Conservation (phyloP, 1,140 invertebrate species). For the Lasaia peninsularis region DNA sequence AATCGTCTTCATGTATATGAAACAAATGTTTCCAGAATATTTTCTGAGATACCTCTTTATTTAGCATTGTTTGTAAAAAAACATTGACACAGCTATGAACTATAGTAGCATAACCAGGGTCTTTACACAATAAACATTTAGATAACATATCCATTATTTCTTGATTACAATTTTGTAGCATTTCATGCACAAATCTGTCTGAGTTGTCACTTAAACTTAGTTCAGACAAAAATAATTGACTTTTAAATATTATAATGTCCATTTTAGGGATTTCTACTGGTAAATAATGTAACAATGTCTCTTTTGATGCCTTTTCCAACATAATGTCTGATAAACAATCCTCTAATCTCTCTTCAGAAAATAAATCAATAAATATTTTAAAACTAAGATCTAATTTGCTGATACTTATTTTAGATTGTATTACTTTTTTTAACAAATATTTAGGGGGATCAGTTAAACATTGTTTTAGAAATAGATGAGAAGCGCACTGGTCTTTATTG, state of each 20-base stretch:
- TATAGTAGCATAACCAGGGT: conserved; percentile 42
- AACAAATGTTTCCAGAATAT: conserved; percentile 71
- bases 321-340: conserved; percentile 60
- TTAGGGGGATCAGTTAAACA: conserved; percentile 53
- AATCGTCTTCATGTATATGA: conserved; percentile 58
- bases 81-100: conserved; percentile 66
- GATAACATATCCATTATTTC: conserved; percentile 44
- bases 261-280: conserved; percentile 39
- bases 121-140: conserved; percentile 42
- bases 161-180: conserved; percentile 39
- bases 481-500: conserved; percentile 29
- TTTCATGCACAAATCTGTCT: conserved; percentile 30
- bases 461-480: conserved; percentile 38
- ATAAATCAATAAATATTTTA: conserved; percentile 47
- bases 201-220: conserved; percentile 32
- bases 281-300: conserved; percentile 49
- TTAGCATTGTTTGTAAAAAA: conserved; percentile 65
- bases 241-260: conserved; percentile 46
- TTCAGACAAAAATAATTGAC: conserved; percentile 50
- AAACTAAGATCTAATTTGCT: conserved; percentile 41
- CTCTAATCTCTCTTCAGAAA: conserved; percentile 58
- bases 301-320: conserved; percentile 61
- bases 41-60: conserved; percentile 53
- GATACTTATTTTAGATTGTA: conserved; percentile 44
- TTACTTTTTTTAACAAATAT: conserved; percentile 57